Evolutionary conservation across 1,140 invertebrate species (phyloP).

Genomic region (Eurosta solidaginis): DNA sequence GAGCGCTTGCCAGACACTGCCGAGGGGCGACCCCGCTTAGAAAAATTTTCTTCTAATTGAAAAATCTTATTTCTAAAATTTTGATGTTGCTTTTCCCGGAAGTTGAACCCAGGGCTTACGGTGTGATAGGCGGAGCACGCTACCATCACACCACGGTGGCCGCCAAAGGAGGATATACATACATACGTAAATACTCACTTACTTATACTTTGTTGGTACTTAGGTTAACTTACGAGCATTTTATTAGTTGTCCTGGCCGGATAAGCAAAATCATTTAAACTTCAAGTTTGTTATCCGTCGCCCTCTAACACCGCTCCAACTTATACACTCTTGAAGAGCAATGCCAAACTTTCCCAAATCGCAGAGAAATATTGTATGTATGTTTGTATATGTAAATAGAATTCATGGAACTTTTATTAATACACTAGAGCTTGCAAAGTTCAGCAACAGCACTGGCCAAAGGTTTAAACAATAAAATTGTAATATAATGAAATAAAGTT

Average conservation of each 20-base stretch:
- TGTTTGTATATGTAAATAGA: not conserved
- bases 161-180: not conserved
- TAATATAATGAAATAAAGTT: constrained; percentile 7
- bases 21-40: too few species aligned
- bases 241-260: constrained; percentile 18
- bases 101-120: too few species aligned
- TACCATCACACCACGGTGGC: too few species aligned
- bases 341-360: not conserved
- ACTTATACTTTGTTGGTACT: not conserved
- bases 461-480: constrained; percentile 3
- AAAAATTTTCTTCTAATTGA: too few species aligned
- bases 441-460: not conserved
- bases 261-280: constrained; percentile 19
- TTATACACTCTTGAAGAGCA: too few species aligned
- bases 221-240: not conserved
- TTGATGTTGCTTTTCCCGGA: too few species aligned
- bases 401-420: not conserved
- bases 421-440: not conserved
- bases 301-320: too few species aligned
- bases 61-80: too few species aligned
- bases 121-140: too few species aligned
- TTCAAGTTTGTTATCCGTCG: constrained; percentile 16
- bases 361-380: not conserved
- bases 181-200: not conserved
- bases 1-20: too few species aligned